A percentile compares a stretch with the other conserved stretches of the same genome.
Evolutionary conservation across 1,140 invertebrate genomes (phyloP).

Genomic region (Sycophila sp.): DNA sequence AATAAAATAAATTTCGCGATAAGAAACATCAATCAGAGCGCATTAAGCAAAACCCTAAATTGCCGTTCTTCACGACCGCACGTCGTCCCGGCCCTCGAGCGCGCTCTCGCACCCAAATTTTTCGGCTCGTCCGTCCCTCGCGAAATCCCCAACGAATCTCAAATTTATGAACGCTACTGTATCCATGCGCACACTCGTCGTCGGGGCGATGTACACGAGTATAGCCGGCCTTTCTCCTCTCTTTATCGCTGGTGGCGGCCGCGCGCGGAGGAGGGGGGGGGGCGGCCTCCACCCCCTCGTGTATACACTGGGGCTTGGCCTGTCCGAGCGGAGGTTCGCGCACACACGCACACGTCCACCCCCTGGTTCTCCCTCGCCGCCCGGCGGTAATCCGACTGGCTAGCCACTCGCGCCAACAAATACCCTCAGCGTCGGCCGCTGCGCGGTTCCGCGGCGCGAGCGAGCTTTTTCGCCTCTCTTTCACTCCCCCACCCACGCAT

Average conservation of each 20-base stretch:
- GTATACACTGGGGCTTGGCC: background rate
- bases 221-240: constrained; percentile 26
- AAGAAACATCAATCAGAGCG: no score
- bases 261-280: constrained; percentile 10
- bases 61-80: no score
- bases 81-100: no score
- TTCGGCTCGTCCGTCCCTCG: background rate
- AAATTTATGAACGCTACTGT: constrained; percentile 42
- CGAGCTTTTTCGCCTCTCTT: constrained; percentile 31
- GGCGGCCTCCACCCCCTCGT: background rate
- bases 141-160: background rate
- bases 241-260: background rate
- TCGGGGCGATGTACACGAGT: background rate
- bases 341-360: constrained; percentile 42
- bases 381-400: constrained; percentile 65
- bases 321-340: constrained; percentile 6
- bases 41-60: no score
- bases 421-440: constrained; percentile 62
- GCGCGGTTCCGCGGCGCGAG: constrained; percentile 40
- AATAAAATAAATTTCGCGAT: no score
- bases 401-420: constrained; percentile 67
- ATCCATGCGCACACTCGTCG: constrained; percentile 9
- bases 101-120: background rate
- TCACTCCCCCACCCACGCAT: no score
- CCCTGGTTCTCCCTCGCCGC: constrained; percentile 43